Evolutionary conservation across 2,113 vertebrate genomes (phyloP), one percentile per base, ranked within the genome.

Genomic region (Notarius quadriscutis): DNA sequence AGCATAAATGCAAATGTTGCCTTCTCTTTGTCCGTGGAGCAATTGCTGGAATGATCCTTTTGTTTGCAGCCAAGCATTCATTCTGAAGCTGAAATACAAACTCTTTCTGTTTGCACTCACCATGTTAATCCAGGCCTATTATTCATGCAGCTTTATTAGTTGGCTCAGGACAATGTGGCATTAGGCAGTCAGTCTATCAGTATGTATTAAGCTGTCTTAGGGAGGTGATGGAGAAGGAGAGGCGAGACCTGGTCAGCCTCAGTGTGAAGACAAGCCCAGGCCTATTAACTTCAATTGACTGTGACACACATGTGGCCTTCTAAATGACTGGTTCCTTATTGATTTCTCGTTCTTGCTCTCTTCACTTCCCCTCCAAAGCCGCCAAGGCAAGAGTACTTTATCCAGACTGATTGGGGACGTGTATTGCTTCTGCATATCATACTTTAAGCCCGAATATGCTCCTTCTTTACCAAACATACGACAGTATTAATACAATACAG

Each of bases 251-350:
- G 92, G 93, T 93, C 88, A 93, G 92, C 96, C 96, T 97, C 96
- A 96, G 96, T 94, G 22, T 93, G 86, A 96, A 94, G 92, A 96
- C 97, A 96, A 95, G 94, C 96, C 95, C 95, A 94, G 95, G 95
- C 98, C 97, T 97, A 96, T 98, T 99, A 98, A 97, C 96, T 97
- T 96, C 96, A 97, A 99, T 98, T 99, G 97, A 97, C 98, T 97
- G 97, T 97, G 98, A 98, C 98, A 98, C 98, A 97, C 96, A 97
- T 98, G 97, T 98, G 97, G 97, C 96, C 87, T 94, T 93, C 96
- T 96, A 96, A 99, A 98, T 97, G 97, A 99, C 97, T 97, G 96
- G 96, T 93, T 96, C 96, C 96, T 95, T 96, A 99, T 99, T 98
- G 98, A 99, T 99, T 99, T 95, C 97, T 96, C 96, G 96, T 96